These are phyloP conservation scores for Theodoxus fluviatilis DNA, from an alignment of 2,888 invertebrate genomes.

Conservation along the genomic window DNA sequence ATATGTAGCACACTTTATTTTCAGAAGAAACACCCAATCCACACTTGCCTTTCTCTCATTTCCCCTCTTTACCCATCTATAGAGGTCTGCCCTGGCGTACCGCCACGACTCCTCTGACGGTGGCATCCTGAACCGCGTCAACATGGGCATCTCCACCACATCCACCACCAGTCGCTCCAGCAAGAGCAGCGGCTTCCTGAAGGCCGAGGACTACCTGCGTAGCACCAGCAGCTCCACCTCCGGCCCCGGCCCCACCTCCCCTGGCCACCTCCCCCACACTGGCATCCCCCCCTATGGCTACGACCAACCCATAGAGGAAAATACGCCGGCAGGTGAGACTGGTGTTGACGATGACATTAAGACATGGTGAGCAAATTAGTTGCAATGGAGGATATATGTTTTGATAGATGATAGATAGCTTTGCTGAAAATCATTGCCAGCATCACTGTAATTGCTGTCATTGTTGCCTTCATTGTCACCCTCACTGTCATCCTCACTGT, in stretches of 20 bases:
- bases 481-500: no score
- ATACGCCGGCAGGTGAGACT: constrained; percentile 38
- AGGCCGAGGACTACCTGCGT: constrained; percentile 74
- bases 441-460: background rate
- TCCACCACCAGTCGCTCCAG: constrained; percentile 93
- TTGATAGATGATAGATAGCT: no score
- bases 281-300: constrained; percentile 53
- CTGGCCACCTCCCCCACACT: constrained; percentile 42
- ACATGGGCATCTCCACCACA: constrained; percentile 89
- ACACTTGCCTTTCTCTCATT: background rate
- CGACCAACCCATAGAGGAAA: constrained; percentile 44
- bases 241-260: constrained; percentile 43
- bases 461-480: constrained; percentile 17
- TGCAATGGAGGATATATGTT: no score
- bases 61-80: constrained; percentile 26
- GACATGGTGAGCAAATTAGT: background rate
- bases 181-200: constrained; percentile 85
- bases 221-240: constrained; percentile 62
- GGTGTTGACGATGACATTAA: no score
- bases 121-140: constrained; percentile 58
- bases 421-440: no score
- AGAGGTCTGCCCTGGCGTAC: constrained; percentile 83
- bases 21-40: no score
- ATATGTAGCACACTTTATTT: no score
- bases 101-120: constrained; percentile 69